Base-by-base conservation (phyloP, 2,113 vertebrate species). In the Centropus unirufus region DNA sequence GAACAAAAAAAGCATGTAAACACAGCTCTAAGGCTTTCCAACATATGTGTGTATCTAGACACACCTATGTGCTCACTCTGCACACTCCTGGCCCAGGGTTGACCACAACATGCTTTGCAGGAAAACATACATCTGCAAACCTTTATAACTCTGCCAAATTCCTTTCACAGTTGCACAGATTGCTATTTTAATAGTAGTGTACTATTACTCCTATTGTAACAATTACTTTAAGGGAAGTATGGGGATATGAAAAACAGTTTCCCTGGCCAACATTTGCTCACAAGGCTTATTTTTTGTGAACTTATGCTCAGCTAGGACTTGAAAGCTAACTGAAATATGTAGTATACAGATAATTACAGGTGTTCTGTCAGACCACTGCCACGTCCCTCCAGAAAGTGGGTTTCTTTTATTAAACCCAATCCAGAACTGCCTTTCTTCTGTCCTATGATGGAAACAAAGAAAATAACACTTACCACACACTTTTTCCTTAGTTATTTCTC, bases 341-440 rank as follows among this genome's bases (percentile, higher is more conserved):
- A 96, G 29, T 46, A 63, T 32, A 8, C 11, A 51, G 85, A 82
- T 87, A 98, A 96, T 98, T 98, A 99, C 99, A 78, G 98, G 98
- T 20, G 98, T 98, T 83, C 97, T 95, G 73, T 99, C 99, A 40
- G 99, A 99, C 99, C 99, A 99, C 79, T 98, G 97, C 99, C 99
- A 99, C 2, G 97, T 97, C 64, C 98, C 98, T 27, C 93, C 97
- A 84, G 97, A 97, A 91, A 97, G 95, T 3, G 97, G 97, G 88
- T 98, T 98, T 98, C 98, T 98, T 97, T 99, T 99, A 96, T 98
- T 99, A 92, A 99, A 98, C 89, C 99, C 99, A 93, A 99, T 98
- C 99, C 99, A 99, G 97, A 99, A 99, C 97, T 98, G 98, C 69
- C 98, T 98, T 69, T 98, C 98, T 97, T 99, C 98, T 95, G 97